Conservation (phyloP, 2,888 invertebrate genomes). For the Phragmatobia fuliginosa region DNA sequence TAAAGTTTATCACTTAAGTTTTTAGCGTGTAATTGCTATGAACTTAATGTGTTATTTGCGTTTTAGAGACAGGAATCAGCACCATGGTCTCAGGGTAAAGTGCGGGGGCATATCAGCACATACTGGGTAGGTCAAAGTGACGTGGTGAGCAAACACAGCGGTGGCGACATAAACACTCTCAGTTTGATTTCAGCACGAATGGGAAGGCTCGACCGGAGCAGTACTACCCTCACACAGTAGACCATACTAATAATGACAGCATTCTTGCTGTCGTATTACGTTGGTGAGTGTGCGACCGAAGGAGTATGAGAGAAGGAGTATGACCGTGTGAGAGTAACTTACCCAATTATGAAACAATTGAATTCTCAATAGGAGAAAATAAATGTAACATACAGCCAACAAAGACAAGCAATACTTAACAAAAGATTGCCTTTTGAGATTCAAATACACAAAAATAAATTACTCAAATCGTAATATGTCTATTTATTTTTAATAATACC, state of each 20-base stretch:
- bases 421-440: not conserved
- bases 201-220: no score
- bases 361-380: not conserved
- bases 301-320: no score
- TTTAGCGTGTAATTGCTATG: no score
- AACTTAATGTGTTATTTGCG: no score
- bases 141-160: not conserved
- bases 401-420: not conserved
- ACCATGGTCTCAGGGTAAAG: not conserved
- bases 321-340: no score
- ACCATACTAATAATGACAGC: no score
- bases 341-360: not conserved
- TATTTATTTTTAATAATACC: not conserved
- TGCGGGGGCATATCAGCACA: not conserved
- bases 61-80: no score
- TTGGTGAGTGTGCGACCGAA: no score
- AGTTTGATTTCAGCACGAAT: no score
- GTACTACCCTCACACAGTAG: no score
- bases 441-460: not conserved
- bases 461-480: not conserved
- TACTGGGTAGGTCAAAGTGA: not conserved
- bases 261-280: no score
- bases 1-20: not conserved
- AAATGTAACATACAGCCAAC: not conserved
- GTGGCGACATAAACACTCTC: not conserved